Evolutionary conservation across 2,888 invertebrate genomes (phyloP), one percentile per base, ranked within the genome.

Genomic region (Perithous albicinctus): DNA sequence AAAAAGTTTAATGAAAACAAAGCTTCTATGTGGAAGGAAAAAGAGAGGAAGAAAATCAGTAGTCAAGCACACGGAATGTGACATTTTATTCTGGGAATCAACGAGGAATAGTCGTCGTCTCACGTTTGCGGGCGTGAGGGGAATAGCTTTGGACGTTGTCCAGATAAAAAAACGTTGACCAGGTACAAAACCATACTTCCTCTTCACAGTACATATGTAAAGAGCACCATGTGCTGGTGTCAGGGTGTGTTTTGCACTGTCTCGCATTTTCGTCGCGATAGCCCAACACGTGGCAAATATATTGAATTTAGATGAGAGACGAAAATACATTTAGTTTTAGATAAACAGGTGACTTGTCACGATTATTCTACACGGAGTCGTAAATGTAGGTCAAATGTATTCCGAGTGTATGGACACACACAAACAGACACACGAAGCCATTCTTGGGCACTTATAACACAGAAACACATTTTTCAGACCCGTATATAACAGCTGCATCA

Each of bases 351-450:
- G 56, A 56, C 23, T 70, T 56, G 29, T 41, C 18, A 43, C 41
- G 64, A 69, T 77, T 46, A 77, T 81, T 54, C 61, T 61, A 73
- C 29, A 15, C 8, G 10, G 48, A 51, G n/a, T n/a, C n/a, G 23
- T 48, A 2, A n/a, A 77, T 70, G 54, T 78, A 29, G 78, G 78
- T 81, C 81, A 74, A 78, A 70, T 70, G 67, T 77, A 77, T 72
- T 72, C 67, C 67, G 56, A 56, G 67, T 59, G 59, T 23, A 32
- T 23, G n/a, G 15, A 15, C 20, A 73, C 29, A 26, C 48, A 43
- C 23, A 41, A 76, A 51, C 56, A 35, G 38, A 41, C n/a, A n/a
- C n/a, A n/a, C n/a, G 18, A 29, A 48, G 32, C 5, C 20, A 26
- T 59, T n/a, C 23, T 29, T 54, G 41, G 70, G 48, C 66, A 38